Conservation (phyloP, 2,113 vertebrate species). For the Nansenia antarctica region DNA sequence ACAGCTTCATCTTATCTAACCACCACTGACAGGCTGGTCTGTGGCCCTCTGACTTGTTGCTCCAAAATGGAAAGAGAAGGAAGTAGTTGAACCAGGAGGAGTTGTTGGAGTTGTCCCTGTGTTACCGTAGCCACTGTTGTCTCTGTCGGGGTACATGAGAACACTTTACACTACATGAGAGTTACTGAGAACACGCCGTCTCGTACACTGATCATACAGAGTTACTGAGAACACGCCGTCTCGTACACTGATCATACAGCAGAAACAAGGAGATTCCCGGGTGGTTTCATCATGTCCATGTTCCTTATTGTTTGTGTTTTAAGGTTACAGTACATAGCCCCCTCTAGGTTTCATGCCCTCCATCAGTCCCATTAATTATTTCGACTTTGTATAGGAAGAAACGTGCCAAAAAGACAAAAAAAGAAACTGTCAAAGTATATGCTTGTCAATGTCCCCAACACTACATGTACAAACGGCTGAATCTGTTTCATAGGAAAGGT, state of each 20-base stretch:
- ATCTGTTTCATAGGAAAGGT: not conserved
- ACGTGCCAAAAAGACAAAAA: conserved; percentile 65
- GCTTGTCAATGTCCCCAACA: not conserved
- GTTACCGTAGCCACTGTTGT: conserved; percentile 21
- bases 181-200: not conserved
- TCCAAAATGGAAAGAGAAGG: not conserved
- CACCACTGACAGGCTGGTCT: not conserved
- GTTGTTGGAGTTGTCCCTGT: not conserved
- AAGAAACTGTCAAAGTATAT: not conserved
- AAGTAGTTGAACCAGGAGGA: no score
- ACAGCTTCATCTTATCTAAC: not conserved
- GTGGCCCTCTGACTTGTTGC: not conserved
- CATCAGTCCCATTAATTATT: conserved; percentile 15
- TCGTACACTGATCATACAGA: not conserved
- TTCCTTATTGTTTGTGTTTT: not conserved
- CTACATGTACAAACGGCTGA: not conserved
- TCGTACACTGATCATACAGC: not conserved
- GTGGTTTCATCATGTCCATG: not conserved
- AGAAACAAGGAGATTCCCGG: no score
- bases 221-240: not conserved
- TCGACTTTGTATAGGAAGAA: conserved; percentile 39
- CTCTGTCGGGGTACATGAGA: conserved; percentile 24
- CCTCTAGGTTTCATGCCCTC: conserved; percentile 17
- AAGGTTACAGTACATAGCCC: not conserved
- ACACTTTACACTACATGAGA: no score